Conservation (phyloP, 2,797 vertebrate genomes). For the Psittacula derbiana region DNA sequence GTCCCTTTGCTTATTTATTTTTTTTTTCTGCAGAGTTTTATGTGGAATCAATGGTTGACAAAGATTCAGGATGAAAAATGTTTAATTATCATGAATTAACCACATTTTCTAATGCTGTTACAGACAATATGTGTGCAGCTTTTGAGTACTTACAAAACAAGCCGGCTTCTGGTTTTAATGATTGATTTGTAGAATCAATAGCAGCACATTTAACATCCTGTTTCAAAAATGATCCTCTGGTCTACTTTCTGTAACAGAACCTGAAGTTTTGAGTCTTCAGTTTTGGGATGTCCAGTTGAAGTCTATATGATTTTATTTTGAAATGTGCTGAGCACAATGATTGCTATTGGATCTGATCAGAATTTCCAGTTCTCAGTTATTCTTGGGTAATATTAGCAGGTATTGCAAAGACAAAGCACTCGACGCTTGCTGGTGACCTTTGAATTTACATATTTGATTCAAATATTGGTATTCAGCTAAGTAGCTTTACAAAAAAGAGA, state of each 20-base stretch:
- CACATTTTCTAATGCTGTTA: background rate
- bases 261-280: background rate
- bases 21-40: background rate
- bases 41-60: background rate
- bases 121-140: background rate
- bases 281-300: background rate
- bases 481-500: background rate
- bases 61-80: background rate
- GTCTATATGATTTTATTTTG: background rate
- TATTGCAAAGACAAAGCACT: background rate
- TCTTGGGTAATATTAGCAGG: background rate
- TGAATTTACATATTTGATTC: background rate
- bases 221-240: background rate
- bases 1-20: background rate
- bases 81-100: background rate
- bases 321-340: background rate
- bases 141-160: background rate
- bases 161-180: background rate
- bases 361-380: background rate
- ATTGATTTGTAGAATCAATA: background rate
- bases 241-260: background rate
- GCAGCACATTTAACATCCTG: background rate
- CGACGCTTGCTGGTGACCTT: background rate
- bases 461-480: background rate
- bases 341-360: background rate